Evolutionary conservation across 1,140 invertebrate genomes (phyloP).

Genomic region (Chionoecetes opilio): DNA sequence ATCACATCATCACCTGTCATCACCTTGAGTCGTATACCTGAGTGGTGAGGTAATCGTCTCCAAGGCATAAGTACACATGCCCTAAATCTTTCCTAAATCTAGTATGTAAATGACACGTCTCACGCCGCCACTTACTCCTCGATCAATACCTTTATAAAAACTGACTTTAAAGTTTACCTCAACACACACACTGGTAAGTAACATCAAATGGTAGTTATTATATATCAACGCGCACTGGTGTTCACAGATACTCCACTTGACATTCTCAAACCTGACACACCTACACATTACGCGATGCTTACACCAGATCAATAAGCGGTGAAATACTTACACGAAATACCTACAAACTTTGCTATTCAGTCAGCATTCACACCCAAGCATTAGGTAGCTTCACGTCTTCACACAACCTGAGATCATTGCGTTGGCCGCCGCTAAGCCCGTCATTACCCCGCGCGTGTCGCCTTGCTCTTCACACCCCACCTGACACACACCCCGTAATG

Average conservation of each 20-base stretch:
- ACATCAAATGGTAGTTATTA: no score
- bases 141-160: conserved; percentile 6
- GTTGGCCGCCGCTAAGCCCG: not conserved
- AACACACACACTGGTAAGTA: not conserved
- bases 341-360: not conserved
- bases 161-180: not conserved
- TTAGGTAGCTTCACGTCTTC: not conserved
- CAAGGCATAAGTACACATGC: not conserved
- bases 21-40: not conserved
- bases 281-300: not conserved
- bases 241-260: not conserved
- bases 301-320: not conserved
- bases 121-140: not conserved
- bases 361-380: not conserved
- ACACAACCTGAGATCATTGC: not conserved
- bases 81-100: not conserved
- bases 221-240: no score
- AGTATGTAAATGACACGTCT: not conserved
- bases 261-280: not conserved
- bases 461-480: conserved; percentile 48
- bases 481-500: not conserved
- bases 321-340: not conserved
- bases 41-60: not conserved
- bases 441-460: not conserved
- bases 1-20: not conserved